Evolutionary conservation across 2,888 invertebrate genomes (phyloP).

Genomic region (Megamerina dolium): DNA sequence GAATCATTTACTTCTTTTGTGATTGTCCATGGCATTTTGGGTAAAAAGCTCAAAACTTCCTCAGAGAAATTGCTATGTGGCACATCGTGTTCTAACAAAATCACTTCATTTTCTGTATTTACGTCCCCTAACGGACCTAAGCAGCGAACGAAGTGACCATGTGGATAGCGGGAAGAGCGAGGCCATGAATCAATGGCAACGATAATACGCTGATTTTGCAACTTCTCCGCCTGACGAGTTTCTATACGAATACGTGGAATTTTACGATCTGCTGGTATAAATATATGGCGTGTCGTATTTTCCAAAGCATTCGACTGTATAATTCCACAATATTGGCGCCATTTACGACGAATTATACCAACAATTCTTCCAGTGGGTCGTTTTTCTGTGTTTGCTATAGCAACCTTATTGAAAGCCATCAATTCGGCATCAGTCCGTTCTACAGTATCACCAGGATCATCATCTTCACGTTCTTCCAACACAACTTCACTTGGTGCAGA

Average conservation of each 20-base stretch:
- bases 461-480: slow-evolving; percentile 63
- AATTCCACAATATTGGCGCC: slow-evolving; percentile 98
- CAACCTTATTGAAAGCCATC: slow-evolving; percentile 39
- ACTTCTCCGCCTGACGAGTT: slow-evolving; percentile 78
- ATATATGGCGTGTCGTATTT: slow-evolving; percentile 71
- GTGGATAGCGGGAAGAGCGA: slow-evolving; percentile 82
- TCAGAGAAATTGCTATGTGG: slow-evolving; percentile 94
- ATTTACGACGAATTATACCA: slow-evolving; percentile 93
- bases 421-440: slow-evolving; percentile 50
- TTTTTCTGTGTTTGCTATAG: slow-evolving; percentile 42
- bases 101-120: slow-evolving; percentile 93
- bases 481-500: slow-evolving; percentile 80
- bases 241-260: slow-evolving; percentile 95
- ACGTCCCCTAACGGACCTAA: slow-evolving; percentile 90
- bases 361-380: slow-evolving; percentile 74
- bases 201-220: slow-evolving; percentile 81
- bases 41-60: slow-evolving; percentile 85
- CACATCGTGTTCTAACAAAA: slow-evolving; percentile 92
- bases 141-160: slow-evolving; percentile 92
- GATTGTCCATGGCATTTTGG: slow-evolving; percentile 83
- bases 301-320: slow-evolving; percentile 70
- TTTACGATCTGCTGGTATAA: slow-evolving; percentile 88
- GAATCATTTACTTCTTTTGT: slow-evolving; percentile 72
- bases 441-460: slow-evolving; percentile 58
- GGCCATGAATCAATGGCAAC: slow-evolving; percentile 98